Evolutionary conservation across 1,140 invertebrate genomes (phyloP).

Genomic region (Drosophila willistoni): DNA sequence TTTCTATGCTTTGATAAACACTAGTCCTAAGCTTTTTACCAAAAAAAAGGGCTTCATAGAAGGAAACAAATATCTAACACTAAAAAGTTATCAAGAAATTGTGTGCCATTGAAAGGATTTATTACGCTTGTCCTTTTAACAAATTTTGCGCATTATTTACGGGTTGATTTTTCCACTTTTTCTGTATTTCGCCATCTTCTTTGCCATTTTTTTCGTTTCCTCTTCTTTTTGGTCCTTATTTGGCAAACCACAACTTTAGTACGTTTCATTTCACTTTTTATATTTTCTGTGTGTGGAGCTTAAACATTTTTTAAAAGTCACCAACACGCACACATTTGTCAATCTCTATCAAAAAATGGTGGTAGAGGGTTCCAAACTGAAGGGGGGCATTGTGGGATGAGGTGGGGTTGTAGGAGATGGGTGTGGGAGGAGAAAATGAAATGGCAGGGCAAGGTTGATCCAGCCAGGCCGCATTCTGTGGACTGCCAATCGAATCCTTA

Average conservation of each 20-base stretch:
- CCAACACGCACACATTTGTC: slow-evolving; percentile 78
- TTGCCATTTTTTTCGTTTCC: too few species aligned
- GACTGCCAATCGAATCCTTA: slow-evolving; percentile 78
- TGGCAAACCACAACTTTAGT: slow-evolving; percentile 47
- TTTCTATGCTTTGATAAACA: slow-evolving; percentile 49
- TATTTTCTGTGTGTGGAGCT: slow-evolving; percentile 52
- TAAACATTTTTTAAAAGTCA: slow-evolving; percentile 80
- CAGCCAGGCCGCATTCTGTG: slow-evolving; percentile 56
- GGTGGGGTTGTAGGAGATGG: background rate
- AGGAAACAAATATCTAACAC: slow-evolving; percentile 59
- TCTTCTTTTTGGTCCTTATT: background rate
- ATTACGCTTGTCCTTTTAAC: slow-evolving; percentile 79
- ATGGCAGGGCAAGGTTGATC: slow-evolving; percentile 24
- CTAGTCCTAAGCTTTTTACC: slow-evolving; percentile 37
- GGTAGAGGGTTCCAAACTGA: too few species aligned
- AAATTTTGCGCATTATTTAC: slow-evolving; percentile 80
- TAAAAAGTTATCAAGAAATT: slow-evolving; percentile 76
- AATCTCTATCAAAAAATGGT: slow-evolving; percentile 65
- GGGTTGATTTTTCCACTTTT: slow-evolving; percentile 39
- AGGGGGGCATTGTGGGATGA: background rate
- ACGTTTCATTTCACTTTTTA: slow-evolving; percentile 70
- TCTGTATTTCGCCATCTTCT: slow-evolving; percentile 7
- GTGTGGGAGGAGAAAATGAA: slow-evolving; percentile 21
- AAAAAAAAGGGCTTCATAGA: slow-evolving; percentile 29
- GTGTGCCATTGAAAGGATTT: slow-evolving; percentile 75